Base-by-base conservation (phyloP, 2,888 invertebrate genomes). In the Torymus tubicola region DNA sequence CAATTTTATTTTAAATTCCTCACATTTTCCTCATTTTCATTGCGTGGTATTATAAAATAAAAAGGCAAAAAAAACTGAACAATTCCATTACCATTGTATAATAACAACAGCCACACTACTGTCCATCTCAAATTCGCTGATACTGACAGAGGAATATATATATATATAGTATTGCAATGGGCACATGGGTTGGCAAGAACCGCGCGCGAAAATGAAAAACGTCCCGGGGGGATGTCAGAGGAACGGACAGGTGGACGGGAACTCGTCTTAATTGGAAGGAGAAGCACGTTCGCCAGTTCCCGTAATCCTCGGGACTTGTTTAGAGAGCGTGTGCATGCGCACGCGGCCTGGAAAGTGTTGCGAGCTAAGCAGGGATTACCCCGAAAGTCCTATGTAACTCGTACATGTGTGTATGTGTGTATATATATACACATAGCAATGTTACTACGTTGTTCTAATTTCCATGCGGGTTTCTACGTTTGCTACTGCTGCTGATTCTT, bases 261-360 rank as follows among this genome's bases (percentile, higher is more conserved):
- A 85, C 31, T 31, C 81, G 82, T 84, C 84, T 86, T 85, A 85
- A 86, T 87, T 86, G 82, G 83, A 78, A 83, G 83, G 84, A 83
- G 82, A 79, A 83, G 83, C 82, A 80, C 83, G 82, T 84, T 68
- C 80, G 82, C 82, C 82, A 78, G 83, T 73, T 71, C 84, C 85
- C 81, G 84, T 86, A 87, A 87, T 87, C 86, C 85, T 61, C 82
- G 79, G 55, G 60, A 57, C 68, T 68, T 63, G 50, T 64, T 77
- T 64, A 42, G 53, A 14, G 24, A 60, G 31, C 8, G 31, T 2
- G 31, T n/a, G n/a, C n/a, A n/a, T n/a, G n/a, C n/a, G n/a, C n/a
- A 8, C 31, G 31, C 4, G 31, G 31, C 5, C 60, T 4, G 65
- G 58, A 63, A 79, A 69, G 42, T 69, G 58, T 61, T 57, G 42